Evolutionary conservation across 2,113 vertebrate genomes (phyloP), one percentile per base, ranked within the genome.

Genomic region (Martes martes): DNA sequence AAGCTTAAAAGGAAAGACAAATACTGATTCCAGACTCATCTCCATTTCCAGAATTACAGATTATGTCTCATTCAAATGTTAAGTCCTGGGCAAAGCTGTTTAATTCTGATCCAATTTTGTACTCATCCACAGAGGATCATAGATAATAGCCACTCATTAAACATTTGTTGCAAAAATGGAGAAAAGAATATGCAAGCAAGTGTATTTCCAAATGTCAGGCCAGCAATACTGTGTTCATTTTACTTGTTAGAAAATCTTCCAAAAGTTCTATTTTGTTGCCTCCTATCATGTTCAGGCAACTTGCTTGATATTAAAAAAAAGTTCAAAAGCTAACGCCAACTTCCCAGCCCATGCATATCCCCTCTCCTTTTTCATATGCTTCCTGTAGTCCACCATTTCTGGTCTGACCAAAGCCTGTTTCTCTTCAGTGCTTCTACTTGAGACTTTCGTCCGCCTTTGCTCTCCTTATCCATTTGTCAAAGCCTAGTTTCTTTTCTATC

Each of bases 211-310:
- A 91, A 90, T 8, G 14, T 1, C 50, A 59, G 69, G 5, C 2
- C 2, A 9, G 24, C 74, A 47, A 90, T 23, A 50, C 31, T 73
- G n/a, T 7, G 31, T 67, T 91, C 26, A n/a, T 80, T 94, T 89
- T 71, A 85, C n/a, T 94, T 57, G 8, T 65, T 91, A 78, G 86
- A 69, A 67, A 94, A 93, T 89, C 36, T 79, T 88, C 47, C 63
- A 55, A 50, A 85, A 24, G 26, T 28, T 57, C 39, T 33, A 79
- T 93, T 96, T 93, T 94, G 76, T 69, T 85, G 7, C 1, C 31
- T 88, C 61, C 61, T 47, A 33, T 76, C 31, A 84, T 61, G 74
- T 87, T 89, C 39, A 69, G 74, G 13, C 19, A 52, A 33, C n/a
- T 96, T 63, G 26, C 36, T 81, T 84, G 26, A 69, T 42, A 33